A percentile compares a stretch with the other conserved stretches of the same genome.
These are phyloP conservation scores for Gadus macrocephalus DNA, from an alignment of 2,113 vertebrate genomes.

Conservation along the genomic window DNA sequence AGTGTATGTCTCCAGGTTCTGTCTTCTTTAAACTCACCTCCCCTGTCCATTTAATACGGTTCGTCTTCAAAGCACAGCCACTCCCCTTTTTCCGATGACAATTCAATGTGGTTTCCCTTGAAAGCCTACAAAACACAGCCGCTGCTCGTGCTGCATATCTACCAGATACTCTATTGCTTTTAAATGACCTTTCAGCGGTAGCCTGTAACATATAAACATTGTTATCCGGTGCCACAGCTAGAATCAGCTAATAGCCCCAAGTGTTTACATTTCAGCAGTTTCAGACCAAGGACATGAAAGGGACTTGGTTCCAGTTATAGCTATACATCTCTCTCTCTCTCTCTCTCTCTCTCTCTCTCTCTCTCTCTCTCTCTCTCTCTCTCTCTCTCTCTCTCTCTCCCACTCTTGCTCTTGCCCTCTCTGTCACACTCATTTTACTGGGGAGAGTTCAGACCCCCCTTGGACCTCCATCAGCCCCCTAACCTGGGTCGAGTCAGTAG, in stretches of 20 bases:
- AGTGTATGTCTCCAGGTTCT: conserved; percentile 44
- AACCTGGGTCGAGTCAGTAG: conserved; percentile 53
- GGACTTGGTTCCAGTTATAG: conserved; percentile 52
- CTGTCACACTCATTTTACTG: conserved; percentile 18
- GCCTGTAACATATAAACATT: conserved; percentile 67
- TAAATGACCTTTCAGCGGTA: conserved; percentile 65
- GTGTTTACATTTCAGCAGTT: conserved; percentile 70
- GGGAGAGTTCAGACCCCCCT: conserved; percentile 46
- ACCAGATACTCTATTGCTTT: conserved; percentile 56
- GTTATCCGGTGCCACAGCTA: conserved; percentile 62
- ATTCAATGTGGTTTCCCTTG: conserved; percentile 45
- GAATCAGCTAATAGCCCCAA: conserved; percentile 69
- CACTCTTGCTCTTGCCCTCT: conserved; percentile 8
- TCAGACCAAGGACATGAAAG: conserved; percentile 65
- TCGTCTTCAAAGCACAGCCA: conserved; percentile 53
- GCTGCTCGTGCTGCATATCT: conserved; percentile 54
- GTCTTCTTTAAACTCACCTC: conserved; percentile 50
- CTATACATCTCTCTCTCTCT: conserved; percentile 41
- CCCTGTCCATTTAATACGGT: conserved; percentile 52
- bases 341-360: conserved; percentile 6
- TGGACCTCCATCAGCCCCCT: conserved; percentile 42
- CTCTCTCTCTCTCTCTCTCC: conserved; percentile 16
- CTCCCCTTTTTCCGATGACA: conserved; percentile 48
- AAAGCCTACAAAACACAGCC: conserved; percentile 36
- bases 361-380: conserved; percentile 32